Base-by-base conservation (phyloP, 2,797 vertebrate genomes). In the Rhinophrynus dorsalis region DNA sequence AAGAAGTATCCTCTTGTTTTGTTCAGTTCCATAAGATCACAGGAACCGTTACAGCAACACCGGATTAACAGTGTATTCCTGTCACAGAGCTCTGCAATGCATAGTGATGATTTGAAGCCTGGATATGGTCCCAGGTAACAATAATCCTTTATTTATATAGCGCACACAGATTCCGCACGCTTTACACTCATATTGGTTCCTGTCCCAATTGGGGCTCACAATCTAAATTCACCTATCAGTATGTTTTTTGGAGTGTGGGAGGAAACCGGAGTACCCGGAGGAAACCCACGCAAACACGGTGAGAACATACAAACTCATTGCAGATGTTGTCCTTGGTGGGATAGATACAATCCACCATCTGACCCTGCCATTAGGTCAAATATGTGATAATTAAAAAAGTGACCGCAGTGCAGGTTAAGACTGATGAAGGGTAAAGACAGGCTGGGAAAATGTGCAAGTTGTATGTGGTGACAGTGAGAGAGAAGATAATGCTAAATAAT, bases 1-100 rank as follows among this genome's bases (percentile, higher is more conserved):
- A 21, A 44, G 29, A 70, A 47, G 27, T 20, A 37, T 47, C 27
- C 30, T 52, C 33, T 52, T 21, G 33, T 50, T 40, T 65, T 64
- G 42, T 71, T 70, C 59, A 51, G 37, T 51, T 48, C n/a, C 13
- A 15, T 48, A 30, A 70, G 18, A 32, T 11, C 18, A 42, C 32
- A 35, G 58, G 68, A 57, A 58, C 60, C 33, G n/a, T n/a, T n/a
- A n/a, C n/a, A n/a, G n/a, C 40, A 58, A 54, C 68, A 64, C 57
- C 55, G 52, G 13, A 70, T 70, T 65, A 72, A 72, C 51, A 21
- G 44, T 42, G 42, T n/a, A 38, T 57, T 57, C 64, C 52, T 58
- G 24, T 44, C 60, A 17, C 32, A 20, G 42, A 71, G 42, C 15
- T n/a, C 60, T 15, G 21, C 44, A 48, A 32, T 33, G 13, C 26